These are phyloP conservation scores for Thamnophis elegans DNA, from an alignment of 2,797 vertebrate genomes.

Conservation along the genomic window DNA sequence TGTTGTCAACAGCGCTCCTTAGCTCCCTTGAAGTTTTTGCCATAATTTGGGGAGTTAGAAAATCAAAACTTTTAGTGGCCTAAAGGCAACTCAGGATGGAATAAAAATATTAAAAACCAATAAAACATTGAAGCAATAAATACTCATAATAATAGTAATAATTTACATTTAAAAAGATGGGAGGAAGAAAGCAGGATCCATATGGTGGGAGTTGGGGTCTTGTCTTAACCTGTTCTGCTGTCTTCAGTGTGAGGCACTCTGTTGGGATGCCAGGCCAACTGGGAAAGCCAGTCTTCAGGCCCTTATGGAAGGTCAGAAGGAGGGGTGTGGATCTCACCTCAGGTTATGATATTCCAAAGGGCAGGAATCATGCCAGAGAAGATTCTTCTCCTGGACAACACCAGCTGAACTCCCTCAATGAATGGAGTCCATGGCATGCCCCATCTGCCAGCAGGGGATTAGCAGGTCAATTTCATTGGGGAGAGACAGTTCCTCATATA, in stretches of 20 bases:
- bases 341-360: not conserved
- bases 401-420: not conserved
- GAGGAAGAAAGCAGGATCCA: not conserved
- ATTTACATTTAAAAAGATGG: not conserved
- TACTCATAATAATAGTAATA: not conserved
- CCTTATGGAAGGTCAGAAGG: not conserved
- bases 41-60: not conserved
- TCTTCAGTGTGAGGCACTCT: not conserved
- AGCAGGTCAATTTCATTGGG: not conserved
- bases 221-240: not conserved
- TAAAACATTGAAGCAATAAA: not conserved
- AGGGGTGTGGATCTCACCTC: not conserved
- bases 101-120: not conserved
- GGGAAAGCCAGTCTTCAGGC: not conserved
- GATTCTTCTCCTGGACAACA: not conserved
- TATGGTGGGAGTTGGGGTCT: not conserved
- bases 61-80: not conserved
- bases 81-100: not conserved
- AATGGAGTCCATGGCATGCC: not conserved
- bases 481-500: not conserved
- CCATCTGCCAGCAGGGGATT: not conserved
- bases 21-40: not conserved
- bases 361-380: not conserved
- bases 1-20: not conserved
- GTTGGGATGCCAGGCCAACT: not conserved